Evolutionary conservation across 2,113 vertebrate species (phyloP), one percentile per base, ranked within the genome.

Genomic region (Pachypanchax playfairii): DNA sequence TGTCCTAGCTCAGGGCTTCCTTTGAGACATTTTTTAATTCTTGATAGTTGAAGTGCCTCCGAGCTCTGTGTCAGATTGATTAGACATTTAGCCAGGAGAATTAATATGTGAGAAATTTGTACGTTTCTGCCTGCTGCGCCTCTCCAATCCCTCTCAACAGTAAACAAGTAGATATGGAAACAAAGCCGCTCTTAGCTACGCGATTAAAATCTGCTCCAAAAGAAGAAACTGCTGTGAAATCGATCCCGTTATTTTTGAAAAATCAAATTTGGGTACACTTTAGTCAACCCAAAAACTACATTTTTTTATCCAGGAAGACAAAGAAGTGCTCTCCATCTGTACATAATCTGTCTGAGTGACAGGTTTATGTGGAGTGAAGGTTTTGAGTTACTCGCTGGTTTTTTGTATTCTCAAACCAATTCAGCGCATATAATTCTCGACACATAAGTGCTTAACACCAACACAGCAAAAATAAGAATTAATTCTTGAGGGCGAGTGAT

Each of bases 81-180:
- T 86, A 84, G 87, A 88, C 84, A 54, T 86, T 87, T 75, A 80
- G 72, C 78, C 55, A 58, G 51, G 85, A 78, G 86, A 89, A 85
- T 87, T 88, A 85, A 84, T 86, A 90, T 67, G 76, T 80, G 72
- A 76, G 73, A 73, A 76, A 79, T 87, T 65, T 83, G 75, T 65
- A 52, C 51, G 51, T 83, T 79, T 70, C 59, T 60, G 76, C 77
- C 70, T 44, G 55, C 64, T 75, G 85, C 35, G 10, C 51, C 55
- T 74, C 73, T 70, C 56, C 70, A 67, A 65, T 74, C 58, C 41
- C 63, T 64, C 79, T 83, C 83, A 79, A 80, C 83, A 82, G 86
- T 90, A 89, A 90, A 90, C 89, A 86, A 75, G 76, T 38, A 85
- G 80, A 88, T 83, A 60, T 48, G 58, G 58, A 79, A 82, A 83